Percentiles rank a stretch among this genome's conserved stretches.
Evolutionary conservation across 2,113 vertebrate genomes (phyloP).

Genomic region (Lophochroa leadbeateri): DNA sequence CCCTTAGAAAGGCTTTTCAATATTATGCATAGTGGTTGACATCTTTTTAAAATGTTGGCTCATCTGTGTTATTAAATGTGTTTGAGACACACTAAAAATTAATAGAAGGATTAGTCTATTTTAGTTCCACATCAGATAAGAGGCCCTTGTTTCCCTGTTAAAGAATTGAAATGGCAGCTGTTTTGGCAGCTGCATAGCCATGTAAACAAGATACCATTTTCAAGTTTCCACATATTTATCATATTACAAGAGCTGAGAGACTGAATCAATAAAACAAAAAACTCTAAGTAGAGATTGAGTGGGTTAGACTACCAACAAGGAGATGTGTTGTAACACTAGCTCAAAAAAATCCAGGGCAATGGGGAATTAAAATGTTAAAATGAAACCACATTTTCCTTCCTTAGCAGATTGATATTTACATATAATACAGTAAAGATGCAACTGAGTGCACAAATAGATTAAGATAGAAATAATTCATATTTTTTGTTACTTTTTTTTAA

Average conservation of each 20-base stretch:
- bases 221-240: conserved; percentile 64
- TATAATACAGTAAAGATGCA: background rate
- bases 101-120: conserved; percentile 26
- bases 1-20: background rate
- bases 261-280: conserved; percentile 57
- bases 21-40: background rate
- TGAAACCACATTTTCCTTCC: background rate
- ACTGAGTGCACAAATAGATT: background rate
- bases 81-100: conserved; percentile 26
- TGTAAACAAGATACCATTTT: conserved; percentile 69
- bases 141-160: conserved; percentile 49
- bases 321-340: background rate
- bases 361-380: background rate
- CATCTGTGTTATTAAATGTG: background rate
- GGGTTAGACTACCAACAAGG: background rate
- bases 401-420: background rate
- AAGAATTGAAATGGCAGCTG: conserved; percentile 58
- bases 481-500: background rate
- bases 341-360: background rate
- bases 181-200: conserved; percentile 63
- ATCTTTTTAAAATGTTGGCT: background rate
- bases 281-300: background rate
- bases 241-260: conserved; percentile 34
- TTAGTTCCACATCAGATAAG: conserved; percentile 53
- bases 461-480: background rate